Conservation (phyloP, 2,888 invertebrate genomes). For the Epistrophella euchroma region DNA sequence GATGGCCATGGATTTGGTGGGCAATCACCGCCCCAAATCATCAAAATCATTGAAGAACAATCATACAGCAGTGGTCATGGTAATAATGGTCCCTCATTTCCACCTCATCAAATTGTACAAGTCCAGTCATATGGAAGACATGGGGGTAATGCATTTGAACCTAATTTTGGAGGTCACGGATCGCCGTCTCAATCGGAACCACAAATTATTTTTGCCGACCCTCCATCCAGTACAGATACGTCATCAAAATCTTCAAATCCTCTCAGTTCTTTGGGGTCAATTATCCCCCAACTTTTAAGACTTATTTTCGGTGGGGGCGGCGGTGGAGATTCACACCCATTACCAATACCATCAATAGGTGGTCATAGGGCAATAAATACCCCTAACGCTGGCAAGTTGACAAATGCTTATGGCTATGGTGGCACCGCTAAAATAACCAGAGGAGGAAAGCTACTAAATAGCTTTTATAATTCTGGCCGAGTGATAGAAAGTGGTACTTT, state of each 20-base stretch:
- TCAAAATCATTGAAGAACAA: conserved; percentile 28
- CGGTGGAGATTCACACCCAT: conserved; percentile 8
- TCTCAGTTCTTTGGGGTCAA: conserved; percentile 53
- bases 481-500: conserved; percentile 61
- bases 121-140: conserved; percentile 25
- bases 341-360: conserved; percentile 20
- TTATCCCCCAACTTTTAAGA: conserved; percentile 53
- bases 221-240: not conserved
- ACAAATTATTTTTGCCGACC: conserved; percentile 14
- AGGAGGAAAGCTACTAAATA: conserved; percentile 23
- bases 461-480: conserved; percentile 47
- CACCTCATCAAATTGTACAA: conserved; percentile 1
- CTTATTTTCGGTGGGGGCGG: conserved; percentile 40
- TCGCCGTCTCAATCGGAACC: not conserved
- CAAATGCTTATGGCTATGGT: conserved; percentile 43
- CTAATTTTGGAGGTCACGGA: conserved; percentile 20
- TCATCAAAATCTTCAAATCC: conserved; percentile 35
- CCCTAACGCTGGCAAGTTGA: conserved; percentile 23
- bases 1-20: conserved; percentile 10
- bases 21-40: conserved; percentile 18
- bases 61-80: conserved; percentile 8
- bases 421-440: conserved; percentile 25
- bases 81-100: not conserved
- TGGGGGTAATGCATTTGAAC: not conserved
- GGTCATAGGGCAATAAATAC: conserved; percentile 22